Conservation (phyloP, 2,113 vertebrate species). For the Xenopus borealis region DNA sequence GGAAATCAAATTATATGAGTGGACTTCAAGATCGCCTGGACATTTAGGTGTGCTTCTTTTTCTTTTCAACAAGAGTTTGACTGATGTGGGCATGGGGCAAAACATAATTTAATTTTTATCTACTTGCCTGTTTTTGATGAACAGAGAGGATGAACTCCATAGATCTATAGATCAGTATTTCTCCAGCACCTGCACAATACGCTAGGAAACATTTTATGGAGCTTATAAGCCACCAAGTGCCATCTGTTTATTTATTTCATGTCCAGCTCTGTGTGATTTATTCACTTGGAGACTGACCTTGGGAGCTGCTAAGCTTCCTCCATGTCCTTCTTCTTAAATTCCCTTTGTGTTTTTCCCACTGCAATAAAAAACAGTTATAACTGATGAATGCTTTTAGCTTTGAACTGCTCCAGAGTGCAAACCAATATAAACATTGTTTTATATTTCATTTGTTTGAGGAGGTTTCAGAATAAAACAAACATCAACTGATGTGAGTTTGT, state of each 20-base stretch:
- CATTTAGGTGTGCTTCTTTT: too few species aligned
- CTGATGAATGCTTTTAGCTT: too few species aligned
- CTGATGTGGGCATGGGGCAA: too few species aligned
- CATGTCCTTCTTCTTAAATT: neutral
- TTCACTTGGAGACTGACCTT: neutral
- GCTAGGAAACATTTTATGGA: neutral
- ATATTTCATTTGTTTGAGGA: too few species aligned
- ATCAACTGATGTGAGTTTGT: too few species aligned
- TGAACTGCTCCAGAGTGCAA: too few species aligned
- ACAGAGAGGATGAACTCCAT: neutral
- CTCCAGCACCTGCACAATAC: neutral
- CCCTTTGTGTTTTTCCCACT: neutral
- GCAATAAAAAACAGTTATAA: neutral
- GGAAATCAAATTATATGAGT: too few species aligned
- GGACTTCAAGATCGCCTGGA: too few species aligned
- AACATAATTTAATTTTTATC: neutral
- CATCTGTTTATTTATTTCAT: slow-evolving; percentile 6
- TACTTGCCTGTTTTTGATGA: neutral
- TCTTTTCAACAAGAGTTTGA: too few species aligned
- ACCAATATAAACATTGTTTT: too few species aligned
- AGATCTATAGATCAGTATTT: neutral
- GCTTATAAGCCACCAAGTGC: neutral
- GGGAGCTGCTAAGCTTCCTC: neutral
- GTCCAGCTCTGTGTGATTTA: neutral
- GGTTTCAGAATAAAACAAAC: too few species aligned